Evolutionary conservation across 2,113 vertebrate species (phyloP).

Genomic region (Passerina amoena): DNA sequence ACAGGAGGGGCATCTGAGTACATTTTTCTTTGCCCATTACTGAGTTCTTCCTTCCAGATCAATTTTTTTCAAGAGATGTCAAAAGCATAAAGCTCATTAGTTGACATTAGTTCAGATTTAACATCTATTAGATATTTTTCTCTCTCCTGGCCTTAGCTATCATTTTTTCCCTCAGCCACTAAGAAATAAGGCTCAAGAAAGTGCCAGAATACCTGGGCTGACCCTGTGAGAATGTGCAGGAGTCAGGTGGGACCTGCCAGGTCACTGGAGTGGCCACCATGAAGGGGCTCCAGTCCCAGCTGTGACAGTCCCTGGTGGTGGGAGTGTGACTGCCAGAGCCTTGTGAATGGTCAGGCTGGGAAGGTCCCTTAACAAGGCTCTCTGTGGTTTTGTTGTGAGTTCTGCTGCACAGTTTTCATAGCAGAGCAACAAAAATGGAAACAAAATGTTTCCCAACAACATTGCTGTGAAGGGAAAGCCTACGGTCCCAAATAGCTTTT

Average conservation of each 20-base stretch:
- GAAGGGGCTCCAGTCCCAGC: accelerated
- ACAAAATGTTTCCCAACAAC: background rate
- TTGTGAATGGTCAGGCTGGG: accelerated
- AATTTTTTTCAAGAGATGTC: background rate
- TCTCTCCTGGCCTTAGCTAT: background rate
- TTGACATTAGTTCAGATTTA: background rate
- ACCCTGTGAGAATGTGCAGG: accelerated
- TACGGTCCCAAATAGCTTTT: background rate
- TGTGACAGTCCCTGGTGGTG: no score
- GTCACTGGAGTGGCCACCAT: accelerated
- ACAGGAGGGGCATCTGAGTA: background rate
- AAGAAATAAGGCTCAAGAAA: background rate
- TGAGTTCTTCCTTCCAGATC: background rate
- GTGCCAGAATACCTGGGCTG: background rate
- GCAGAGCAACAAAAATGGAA: background rate
- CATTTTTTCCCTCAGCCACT: background rate
- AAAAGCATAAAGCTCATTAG: background rate
- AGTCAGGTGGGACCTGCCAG: accelerated
- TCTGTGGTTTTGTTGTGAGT: background rate
- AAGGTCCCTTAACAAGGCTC: background rate
- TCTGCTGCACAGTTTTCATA: background rate
- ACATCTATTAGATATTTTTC: background rate
- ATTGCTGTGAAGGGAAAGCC: background rate
- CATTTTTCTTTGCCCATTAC: background rate
- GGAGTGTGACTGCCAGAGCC: background rate